Evolutionary conservation across 2,797 vertebrate species (phyloP).

Genomic region (Miichthys miiuy): DNA sequence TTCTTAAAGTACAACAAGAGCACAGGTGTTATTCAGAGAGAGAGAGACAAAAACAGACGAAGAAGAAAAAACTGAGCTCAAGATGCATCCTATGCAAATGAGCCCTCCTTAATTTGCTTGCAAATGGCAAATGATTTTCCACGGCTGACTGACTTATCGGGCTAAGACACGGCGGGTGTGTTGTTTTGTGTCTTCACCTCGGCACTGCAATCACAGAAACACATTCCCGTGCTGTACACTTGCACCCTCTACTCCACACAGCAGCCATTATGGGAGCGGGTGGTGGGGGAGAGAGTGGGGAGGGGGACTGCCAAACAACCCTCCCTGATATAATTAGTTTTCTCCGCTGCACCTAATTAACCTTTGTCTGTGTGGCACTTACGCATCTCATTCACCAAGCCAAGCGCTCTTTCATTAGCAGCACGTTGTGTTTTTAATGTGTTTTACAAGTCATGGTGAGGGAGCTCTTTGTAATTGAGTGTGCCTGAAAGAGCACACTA

Average conservation of each 20-base stretch:
- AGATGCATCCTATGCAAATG: slow-evolving; percentile 81
- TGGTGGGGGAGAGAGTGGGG: background rate
- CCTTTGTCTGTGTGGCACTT: slow-evolving; percentile 71
- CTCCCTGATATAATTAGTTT: slow-evolving; percentile 78
- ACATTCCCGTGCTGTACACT: slow-evolving; percentile 58
- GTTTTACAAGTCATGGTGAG: slow-evolving; percentile 62
- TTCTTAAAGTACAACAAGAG: slow-evolving; percentile 71
- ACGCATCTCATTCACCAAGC: slow-evolving; percentile 71
- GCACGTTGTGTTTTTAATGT: slow-evolving; percentile 51
- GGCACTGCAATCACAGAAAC: slow-evolving; percentile 69
- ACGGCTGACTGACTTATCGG: slow-evolving; percentile 83
- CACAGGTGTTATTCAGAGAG: slow-evolving; percentile 47
- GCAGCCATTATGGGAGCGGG: slow-evolving; percentile 50
- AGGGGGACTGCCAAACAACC: slow-evolving; percentile 35
- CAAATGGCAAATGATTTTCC: slow-evolving; percentile 77
- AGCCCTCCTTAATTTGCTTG: slow-evolving; percentile 81
- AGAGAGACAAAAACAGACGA: background rate
- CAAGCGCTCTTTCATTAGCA: slow-evolving; percentile 61
- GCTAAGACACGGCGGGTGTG: slow-evolving; percentile 72
- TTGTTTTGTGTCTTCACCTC: slow-evolving; percentile 73
- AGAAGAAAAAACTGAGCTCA: slow-evolving; percentile 25
- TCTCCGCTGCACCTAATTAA: slow-evolving; percentile 80
- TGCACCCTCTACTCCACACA: slow-evolving; percentile 59
- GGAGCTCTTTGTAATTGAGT: slow-evolving; percentile 41
- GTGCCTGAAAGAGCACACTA: too few species aligned